Base-by-base conservation (phyloP, 2,113 vertebrate species). In the Cyanistes caeruleus region DNA sequence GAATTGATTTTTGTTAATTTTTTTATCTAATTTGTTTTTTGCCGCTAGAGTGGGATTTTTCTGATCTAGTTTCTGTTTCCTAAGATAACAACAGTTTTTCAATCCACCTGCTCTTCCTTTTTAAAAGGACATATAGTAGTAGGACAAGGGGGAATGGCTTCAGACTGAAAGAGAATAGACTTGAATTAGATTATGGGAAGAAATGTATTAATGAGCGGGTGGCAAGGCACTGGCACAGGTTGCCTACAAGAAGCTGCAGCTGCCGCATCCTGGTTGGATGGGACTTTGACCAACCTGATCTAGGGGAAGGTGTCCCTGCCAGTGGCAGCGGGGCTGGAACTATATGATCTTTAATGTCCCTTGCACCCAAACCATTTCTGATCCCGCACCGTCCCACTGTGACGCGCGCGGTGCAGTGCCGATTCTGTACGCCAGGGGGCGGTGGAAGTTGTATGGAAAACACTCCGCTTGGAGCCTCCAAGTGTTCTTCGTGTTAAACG, bases 341-440 rank as follows among this genome's bases (percentile, higher is more conserved):
- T 6, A 0, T 35, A 5, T 13, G 30, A 3, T 23, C 21, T 35
- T 13, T 13, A 8, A 8, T 9, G 4, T 27, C 14, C 14, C 9
- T 55, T 37, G 5, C 41, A 1, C 3, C 13, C 37, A 1, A 23
- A 3, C 7, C 18, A 0, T 46, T 35, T 22, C 14, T 8, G 19
- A 2, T 24, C 3, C 65, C 30, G 33, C 4, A 0, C 15, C 7
- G 14, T 30, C 16, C 14, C 10, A 0, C 10, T 43, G 72, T 20
- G 7, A 9, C 5, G 35, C 30, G 15, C 24, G 15, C 23, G 52
- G 27, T 92, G 91, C 82, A 72, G 12, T 80, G 46, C 93, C 87
- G 28, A 7, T 20, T 65, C 37, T 87, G 23, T 35, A 24, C 97
- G 56, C 95, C 96, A 97, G 98, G 90, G 97, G 97, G 98, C 95